Base-by-base conservation (phyloP, 2,113 vertebrate genomes). In the Pelvicachromis taeniatus region DNA sequence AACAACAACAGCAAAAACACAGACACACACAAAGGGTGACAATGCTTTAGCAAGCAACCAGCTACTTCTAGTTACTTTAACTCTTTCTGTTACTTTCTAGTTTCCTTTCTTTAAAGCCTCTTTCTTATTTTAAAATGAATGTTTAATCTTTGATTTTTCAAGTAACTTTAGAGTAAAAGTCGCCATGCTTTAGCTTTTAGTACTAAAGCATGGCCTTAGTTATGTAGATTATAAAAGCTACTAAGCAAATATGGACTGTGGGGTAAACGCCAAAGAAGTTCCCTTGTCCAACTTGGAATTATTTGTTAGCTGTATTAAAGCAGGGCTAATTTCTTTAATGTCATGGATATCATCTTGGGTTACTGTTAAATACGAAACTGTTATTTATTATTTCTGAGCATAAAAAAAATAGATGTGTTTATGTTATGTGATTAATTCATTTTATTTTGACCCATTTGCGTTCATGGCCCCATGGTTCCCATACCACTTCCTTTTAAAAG, bases 391-490 rank as follows among this genome's bases (percentile, higher is more conserved):
- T 73, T 48, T 73, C 9, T 73, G 45, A 26, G 68, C 23, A 50
- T 50, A 68, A 53, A 21, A 58, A 48, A 56, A 8, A 12, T 26
- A 75, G n/a, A 63, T 12, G 48, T 75, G 16, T 26, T 80, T 31
- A 53, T 77, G 40, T 79, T 58, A 85, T 85, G 78, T 79, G 81
- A 80, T 84, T 52, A 59, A 75, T 38, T 53, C 2, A 83, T 31
- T 88, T 82, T 79, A 90, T 85, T 90, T 84, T 61, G 38, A 42
- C 80, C 50, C 53, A 77, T 91, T 85, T 91, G 53, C 29, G 50
- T 63, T 82, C 58, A 86, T 90, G 79, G 29, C 68, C 88, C 38
- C 14, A 11, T 16, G 17, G 58, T 11, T 90, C 78, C 42, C 38
- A 83, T 50, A 73, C 13, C 23, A 88, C 68, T 82, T 88, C 80